Evolutionary conservation across 1,140 invertebrate genomes (phyloP).

Genomic region (Tetragonula clypearis): DNA sequence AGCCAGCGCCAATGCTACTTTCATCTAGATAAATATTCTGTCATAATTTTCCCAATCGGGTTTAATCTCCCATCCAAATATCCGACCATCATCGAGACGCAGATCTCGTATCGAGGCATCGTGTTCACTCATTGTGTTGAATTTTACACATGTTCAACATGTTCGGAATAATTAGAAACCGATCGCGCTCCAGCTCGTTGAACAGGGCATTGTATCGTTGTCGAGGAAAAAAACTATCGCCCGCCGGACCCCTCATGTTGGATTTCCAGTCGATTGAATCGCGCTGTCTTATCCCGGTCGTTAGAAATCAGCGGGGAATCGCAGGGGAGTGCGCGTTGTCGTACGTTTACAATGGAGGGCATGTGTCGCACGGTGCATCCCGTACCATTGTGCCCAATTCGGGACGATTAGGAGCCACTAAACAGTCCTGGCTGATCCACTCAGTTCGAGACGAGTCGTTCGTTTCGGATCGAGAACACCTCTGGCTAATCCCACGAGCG

Average conservation of each 20-base stretch:
- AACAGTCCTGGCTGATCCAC: constrained; percentile 66
- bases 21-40: not conserved
- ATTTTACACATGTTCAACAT: constrained; percentile 1
- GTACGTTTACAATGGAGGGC: constrained; percentile 55
- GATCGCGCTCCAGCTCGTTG: constrained; percentile 31
- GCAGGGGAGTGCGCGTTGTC: constrained; percentile 53
- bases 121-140: not conserved
- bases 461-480: constrained; percentile 51
- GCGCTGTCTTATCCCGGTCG: constrained; percentile 64
- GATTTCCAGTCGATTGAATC: constrained; percentile 66
- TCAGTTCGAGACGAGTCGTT: constrained; percentile 62
- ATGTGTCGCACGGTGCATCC: constrained; percentile 71
- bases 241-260: constrained; percentile 25
- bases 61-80: not conserved
- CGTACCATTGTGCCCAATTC: constrained; percentile 72
- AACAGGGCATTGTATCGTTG: constrained; percentile 15
- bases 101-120: not conserved
- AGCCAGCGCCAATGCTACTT: no score
- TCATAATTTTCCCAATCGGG: not conserved
- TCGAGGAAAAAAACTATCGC: constrained; percentile 31
- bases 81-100: not conserved
- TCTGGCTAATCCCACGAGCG: constrained; percentile 62
- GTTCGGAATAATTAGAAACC: constrained; percentile 32
- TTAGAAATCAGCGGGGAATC: constrained; percentile 51
- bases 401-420: constrained; percentile 69